Base-by-base conservation (phyloP, 1,140 invertebrate species). In the Drosophila leontia region DNA sequence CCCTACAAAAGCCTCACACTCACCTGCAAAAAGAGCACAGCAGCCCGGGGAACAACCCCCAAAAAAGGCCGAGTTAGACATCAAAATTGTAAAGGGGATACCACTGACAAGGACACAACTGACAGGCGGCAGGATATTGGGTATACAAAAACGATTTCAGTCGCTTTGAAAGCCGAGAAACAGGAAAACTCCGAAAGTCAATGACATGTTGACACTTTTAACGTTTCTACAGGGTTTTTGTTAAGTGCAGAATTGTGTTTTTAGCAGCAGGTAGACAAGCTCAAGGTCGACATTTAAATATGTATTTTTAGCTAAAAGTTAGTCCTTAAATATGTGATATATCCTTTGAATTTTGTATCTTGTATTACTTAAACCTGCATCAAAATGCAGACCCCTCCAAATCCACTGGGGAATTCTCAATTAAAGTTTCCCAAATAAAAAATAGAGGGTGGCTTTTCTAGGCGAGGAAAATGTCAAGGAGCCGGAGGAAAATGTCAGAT, bases 1-100 rank as follows among this genome's bases (percentile, higher is more conserved):
- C 32, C 41, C 29, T 26, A 17, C 32, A 34, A 34, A 5, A 19
- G 35, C 26, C 68, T 8, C 63, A 41, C 26, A 53, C 59, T 62
- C 56, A 85, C 84, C 85, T 88, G 84, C 45, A 75, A 83, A 83
- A 83, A 90, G 80, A 71, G 81, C 80, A 84, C 85, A 88, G 80
- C 84, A 87, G 60, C 69, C 68, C 11, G 13, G 32, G 65, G 6
- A 59, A 13, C 84, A 70, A 83, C 85, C 84, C 84, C 64, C 47
- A n/a, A 72, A 84, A 84, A 67, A 64, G 34, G 34, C 57, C 64
- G 60, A 61, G 53, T 53, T 75, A 75, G 62, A 82, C 82, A 87
- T 79, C 47, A 48, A 79, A 76, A 80, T 58, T 75, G 69, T 62
- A 70, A 72, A 48, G 41, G 47, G 39, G 45, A 32, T 35, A 37